Base-by-base conservation (phyloP, 2,888 invertebrate species). In the Clunio marinus region DNA sequence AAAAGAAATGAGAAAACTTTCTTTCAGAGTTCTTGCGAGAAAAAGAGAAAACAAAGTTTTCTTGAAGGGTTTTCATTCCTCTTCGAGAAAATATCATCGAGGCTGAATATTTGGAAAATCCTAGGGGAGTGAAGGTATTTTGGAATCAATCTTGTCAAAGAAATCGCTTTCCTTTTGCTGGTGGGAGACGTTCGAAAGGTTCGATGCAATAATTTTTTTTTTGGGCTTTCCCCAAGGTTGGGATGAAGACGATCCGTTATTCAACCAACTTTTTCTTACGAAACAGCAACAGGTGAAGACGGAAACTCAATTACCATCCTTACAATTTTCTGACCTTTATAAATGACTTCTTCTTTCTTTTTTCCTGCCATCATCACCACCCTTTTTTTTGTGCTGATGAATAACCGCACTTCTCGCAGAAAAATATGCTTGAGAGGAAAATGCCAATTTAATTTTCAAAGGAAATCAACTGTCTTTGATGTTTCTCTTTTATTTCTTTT, bases 1-100 rank as follows among this genome's bases (percentile, higher is more conserved):
- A 63, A 63, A 63, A 63, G 63, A 63, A 63, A 63, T 63, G 63
- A 63, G 63, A 63, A 63, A 63, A 63, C 45, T 63, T 63, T 63
- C 15, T 59, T 59, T 24, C 46, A 25, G 46, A 46, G 63, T 62
- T 62, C 22, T n/a, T n/a, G n/a, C n/a, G n/a, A n/a, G 32, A 32
- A 10, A 7, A 7, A 32, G 4, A 32, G 10, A 20, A 51, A 51
- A 4, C 8, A 22, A 51, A 51, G 22, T 24, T 63, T 45, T 63
- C 17, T 58, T 32, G 17, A 20, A 51, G 22, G 51, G 51, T 17
- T 51, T 51, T 51, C n/a, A n/a, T n/a, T n/a, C n/a, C n/a, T 10
- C 51, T 51, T 46, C 28, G 28, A 35, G 32, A 32, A 57, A 35
- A 62, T 62, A 62, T 62, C 62, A 62, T 37, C 62, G 41, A 27